phyloP scores from a whole-genome alignment of 2,888 invertebrate genomes.

The Spisula solida region DNA sequence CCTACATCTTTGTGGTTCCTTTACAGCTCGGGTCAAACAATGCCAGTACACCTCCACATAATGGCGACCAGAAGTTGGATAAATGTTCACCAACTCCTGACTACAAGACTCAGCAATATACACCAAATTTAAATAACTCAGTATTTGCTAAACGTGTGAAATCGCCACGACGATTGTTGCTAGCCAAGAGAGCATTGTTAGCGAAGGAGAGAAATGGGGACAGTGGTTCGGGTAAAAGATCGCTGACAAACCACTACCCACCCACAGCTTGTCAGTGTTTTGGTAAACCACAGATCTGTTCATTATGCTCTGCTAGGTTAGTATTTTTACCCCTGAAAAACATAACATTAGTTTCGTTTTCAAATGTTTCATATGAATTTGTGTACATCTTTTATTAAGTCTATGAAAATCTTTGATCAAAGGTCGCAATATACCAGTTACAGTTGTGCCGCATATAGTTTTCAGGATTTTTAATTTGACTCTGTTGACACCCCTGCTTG shows the following conservation, averaged over 20 bases:
- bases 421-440: too few species aligned
- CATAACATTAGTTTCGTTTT: too few species aligned
- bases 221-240: conserved; percentile 42
- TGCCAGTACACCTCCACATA: neutral
- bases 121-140: conserved; percentile 68
- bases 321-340: neutral
- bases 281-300: conserved; percentile 91
- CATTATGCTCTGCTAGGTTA: conserved; percentile 90
- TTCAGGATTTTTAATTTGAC: too few species aligned
- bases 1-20: too few species aligned
- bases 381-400: too few species aligned
- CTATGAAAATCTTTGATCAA: too few species aligned
- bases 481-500: too few species aligned
- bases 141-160: conserved; percentile 73
- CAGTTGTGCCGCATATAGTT: too few species aligned
- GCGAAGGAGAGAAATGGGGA: conserved; percentile 71
- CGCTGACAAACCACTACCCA: conserved; percentile 30
- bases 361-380: too few species aligned
- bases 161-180: conserved; percentile 80
- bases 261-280: conserved; percentile 90
- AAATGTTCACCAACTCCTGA: conserved; percentile 19
- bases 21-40: neutral
- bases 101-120: conserved; percentile 61
- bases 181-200: conserved; percentile 80
- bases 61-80: conserved; percentile 5